Base-by-base conservation (phyloP, 37 sponge, comb jelly and placozoan genomes). In the Ephydatia muelleri region DNA sequence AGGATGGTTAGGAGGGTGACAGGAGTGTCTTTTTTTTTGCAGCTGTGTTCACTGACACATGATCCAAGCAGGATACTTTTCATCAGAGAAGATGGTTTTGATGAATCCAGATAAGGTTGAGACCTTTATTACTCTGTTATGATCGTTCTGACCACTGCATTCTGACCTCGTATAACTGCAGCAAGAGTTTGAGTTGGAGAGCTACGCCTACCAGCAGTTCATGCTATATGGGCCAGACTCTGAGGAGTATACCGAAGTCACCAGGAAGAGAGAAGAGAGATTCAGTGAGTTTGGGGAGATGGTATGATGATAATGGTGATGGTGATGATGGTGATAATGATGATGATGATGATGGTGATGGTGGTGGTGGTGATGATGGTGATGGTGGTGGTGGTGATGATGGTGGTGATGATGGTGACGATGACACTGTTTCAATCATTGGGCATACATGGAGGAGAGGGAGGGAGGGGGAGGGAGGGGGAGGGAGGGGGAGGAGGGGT, bases 221-320 rank as follows among this genome's bases (percentile, higher is more conserved):
- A 65, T 81, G 48, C 19, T 29, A 26, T 39, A 76, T 48, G 88
- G 88, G 1, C 33, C 30, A 5, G 76, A 81, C 69, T 82, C 82
- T 30, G 30, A 66, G 23, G 77, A 87, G 14, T 87, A 87, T 49
- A 76, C 81, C 77, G 69, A 75, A 21, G 74, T 86, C 4, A 38
- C 49, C 2, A 35, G 28, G 25, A 31, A 36, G 14, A 71, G 79
- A 39, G 70, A 22, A 22, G 80, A 73, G 47, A 39, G 11, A 22
- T n/a, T 32, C 19, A 66, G 84, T 84, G 35, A 84, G 84, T 65
- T 26, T 6, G 6, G 6, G 38, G 77, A 39, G 38, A 37, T n/a
- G n/a, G n/a, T n/a, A n/a, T n/a, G n/a, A n/a, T n/a, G n/a, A n/a
- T n/a, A n/a, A n/a, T n/a, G n/a, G n/a, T n/a, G n/a, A n/a, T n/a